These are phyloP conservation scores for Scolopax bukidnonensis DNA, from an alignment of 2,797 vertebrate genomes.

Conservation along the genomic window DNA sequence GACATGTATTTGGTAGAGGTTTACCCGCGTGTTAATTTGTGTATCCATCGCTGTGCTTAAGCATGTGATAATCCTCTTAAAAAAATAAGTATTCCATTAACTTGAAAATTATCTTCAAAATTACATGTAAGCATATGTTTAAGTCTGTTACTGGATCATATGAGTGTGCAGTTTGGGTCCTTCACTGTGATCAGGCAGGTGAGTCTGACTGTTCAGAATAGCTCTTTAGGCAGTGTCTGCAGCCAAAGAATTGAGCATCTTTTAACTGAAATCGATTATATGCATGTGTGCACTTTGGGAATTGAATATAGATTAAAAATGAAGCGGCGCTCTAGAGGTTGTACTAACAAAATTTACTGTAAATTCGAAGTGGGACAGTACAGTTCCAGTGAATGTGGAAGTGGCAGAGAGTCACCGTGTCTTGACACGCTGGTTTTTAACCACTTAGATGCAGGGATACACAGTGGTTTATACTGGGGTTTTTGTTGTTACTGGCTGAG, in stretches of 20 bases:
- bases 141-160: not conserved
- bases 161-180: not conserved
- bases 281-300: not conserved
- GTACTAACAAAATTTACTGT: not conserved
- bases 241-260: not conserved
- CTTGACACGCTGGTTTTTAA: not conserved
- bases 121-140: not conserved
- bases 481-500: not conserved
- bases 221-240: not conserved
- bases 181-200: not conserved
- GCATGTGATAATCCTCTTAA: not conserved
- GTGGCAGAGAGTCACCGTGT: not conserved
- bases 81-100: not conserved
- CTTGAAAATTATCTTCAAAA: not conserved
- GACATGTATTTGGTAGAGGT: not conserved
- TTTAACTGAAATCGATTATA: too few relatives aligned
- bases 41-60: not conserved
- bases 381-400: not conserved
- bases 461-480: not conserved
- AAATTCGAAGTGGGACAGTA: not conserved
- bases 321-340: not conserved
- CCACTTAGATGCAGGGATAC: not conserved
- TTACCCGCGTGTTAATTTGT: not conserved
- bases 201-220: not conserved
- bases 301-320: not conserved